A percentile compares a stretch with the other conserved stretches of the same genome.
phyloP scores from a whole-genome alignment of 1,140 invertebrate species.

The Himalopsyche phryganea region DNA sequence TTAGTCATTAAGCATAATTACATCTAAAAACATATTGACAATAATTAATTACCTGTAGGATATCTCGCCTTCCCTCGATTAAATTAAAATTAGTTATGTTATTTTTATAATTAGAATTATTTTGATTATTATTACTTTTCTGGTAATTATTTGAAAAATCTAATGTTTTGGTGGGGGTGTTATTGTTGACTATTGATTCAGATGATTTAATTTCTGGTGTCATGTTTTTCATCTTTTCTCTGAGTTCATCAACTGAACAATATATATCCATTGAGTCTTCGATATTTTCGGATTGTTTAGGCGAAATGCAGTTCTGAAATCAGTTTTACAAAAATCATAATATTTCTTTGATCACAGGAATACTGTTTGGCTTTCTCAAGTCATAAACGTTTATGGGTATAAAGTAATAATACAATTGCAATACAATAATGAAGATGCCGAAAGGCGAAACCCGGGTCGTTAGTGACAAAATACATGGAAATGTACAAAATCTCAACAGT shows the following conservation, averaged over 20 bases:
- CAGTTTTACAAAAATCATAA: background rate
- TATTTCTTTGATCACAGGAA: background rate
- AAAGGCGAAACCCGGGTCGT: too few species aligned
- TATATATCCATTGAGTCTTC: constrained; percentile 57
- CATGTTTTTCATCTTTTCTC: constrained; percentile 51
- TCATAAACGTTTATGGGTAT: too few species aligned
- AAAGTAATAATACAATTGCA: too few species aligned
- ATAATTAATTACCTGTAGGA: constrained; percentile 46
- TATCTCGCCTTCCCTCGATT: constrained; percentile 53
- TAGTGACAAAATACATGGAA: too few species aligned
- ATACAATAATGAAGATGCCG: too few species aligned
- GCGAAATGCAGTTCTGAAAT: constrained; percentile 29
- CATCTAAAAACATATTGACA: background rate
- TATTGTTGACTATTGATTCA: constrained; percentile 40
- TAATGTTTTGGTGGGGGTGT: constrained; percentile 25
- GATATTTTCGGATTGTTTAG: constrained; percentile 47
- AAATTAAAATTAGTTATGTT: constrained; percentile 45
- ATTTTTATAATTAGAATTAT: constrained; percentile 32
- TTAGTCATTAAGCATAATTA: too few species aligned
- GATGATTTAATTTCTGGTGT: constrained; percentile 43
- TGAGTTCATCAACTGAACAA: constrained; percentile 60
- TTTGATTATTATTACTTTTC: constrained; percentile 16
- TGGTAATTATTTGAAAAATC: constrained; percentile 44
- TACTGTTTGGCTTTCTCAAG: too few species aligned
- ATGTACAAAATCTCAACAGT: too few species aligned